Base-by-base conservation (phyloP, 2,797 vertebrate genomes). In the Chrysocyon brachyurus region DNA sequence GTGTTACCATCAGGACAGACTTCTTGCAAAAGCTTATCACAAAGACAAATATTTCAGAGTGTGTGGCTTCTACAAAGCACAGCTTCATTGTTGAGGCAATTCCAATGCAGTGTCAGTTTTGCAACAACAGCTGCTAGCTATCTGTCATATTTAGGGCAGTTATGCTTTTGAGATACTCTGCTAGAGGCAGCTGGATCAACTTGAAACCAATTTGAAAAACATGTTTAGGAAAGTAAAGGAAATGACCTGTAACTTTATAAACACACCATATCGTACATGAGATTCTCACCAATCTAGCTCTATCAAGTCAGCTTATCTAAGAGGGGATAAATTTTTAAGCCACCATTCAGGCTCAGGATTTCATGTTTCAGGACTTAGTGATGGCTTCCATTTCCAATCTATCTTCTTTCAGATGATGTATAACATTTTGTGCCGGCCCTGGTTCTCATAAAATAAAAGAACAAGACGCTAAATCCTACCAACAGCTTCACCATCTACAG, bases 41-140 rank as follows among this genome's bases (percentile, higher is more conserved):
- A 96, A 75, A 91, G 52, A 94, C 56, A 95, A 96, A 92, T 89
- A 93, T 92, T 79, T 3, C 0, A 95, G 79, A 83, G 91, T 85
- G 33, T 24, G 94, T 52, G 40, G 84, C 92, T 89, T 96, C 56
- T 87, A 92, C 85, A 92, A 97, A 98, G 68, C 54, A 87, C 31
- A 88, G 77, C 72, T 97, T 97, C 94, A 68, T 90, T 46, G 90
- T 73, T 85, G 0, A 97, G 87, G 68, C 63, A 90, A 66, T 97
- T 68, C 75, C 96, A 91, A 87, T 0, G 0, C 57, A 79, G 79
- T 89, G 96, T 95, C 88, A 96, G 10, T 94, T 97, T 98, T 98
- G 96, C 98, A 96, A 61, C 92, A 98, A 87, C 97, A 98, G 97
- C 98, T 98, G 98, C 94, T 97, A 95, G 91, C 96, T 98, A 87